A percentile compares a stretch with the other conserved stretches of the same genome.
Conservation (phyloP, 2,888 invertebrate genomes). For the Gisinianus flammeolus region DNA sequence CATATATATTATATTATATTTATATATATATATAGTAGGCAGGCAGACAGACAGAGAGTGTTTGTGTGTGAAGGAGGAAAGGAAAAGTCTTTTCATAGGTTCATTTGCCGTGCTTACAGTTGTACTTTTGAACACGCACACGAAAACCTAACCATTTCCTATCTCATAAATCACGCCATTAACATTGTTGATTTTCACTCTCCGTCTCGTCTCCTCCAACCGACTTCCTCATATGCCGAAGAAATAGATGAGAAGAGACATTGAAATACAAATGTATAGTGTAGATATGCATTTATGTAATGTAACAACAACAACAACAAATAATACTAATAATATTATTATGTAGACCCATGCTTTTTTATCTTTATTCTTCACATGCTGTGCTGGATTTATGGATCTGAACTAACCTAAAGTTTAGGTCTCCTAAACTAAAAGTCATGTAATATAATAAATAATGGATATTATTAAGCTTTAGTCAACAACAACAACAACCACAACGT, state of each 20-base stretch:
- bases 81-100: no score
- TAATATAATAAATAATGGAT: neutral
- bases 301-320: no score
- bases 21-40: neutral
- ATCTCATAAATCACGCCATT: conserved; percentile 30
- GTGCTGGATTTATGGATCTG: neutral
- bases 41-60: neutral
- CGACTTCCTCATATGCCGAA: neutral
- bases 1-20: neutral
- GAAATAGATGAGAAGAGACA: neutral
- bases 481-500: neutral
- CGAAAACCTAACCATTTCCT: conserved; percentile 27
- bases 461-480: neutral
- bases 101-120: neutral
- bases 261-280: neutral
- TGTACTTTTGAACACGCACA: conserved; percentile 29
- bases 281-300: no score
- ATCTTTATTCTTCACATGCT: neutral
- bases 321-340: neutral
- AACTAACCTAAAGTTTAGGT: neutral
- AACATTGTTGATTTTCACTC: conserved; percentile 25
- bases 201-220: neutral
- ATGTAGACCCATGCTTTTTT: neutral
- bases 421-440: neutral
- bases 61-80: no score